phyloP scores from a whole-genome alignment of 2,113 vertebrate genomes.

The Chamaetylas fuelleborni region DNA sequence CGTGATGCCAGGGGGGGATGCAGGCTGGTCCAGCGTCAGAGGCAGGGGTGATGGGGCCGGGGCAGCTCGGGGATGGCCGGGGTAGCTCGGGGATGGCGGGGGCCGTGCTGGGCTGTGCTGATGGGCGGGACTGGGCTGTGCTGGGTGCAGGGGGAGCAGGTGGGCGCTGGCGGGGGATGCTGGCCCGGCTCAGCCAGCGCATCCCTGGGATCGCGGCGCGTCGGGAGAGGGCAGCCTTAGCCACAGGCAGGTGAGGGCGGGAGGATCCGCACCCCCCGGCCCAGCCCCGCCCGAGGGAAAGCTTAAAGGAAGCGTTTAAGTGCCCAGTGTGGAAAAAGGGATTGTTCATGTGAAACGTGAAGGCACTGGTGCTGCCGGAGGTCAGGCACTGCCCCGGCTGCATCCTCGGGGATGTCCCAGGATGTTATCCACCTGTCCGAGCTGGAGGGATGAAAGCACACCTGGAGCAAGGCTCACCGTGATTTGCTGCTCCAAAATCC shows the following conservation, averaged over 20 bases:
- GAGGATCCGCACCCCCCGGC: background rate
- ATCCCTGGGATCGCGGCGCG: background rate
- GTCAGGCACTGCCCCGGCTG: background rate
- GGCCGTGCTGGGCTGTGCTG: background rate
- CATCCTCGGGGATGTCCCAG: background rate
- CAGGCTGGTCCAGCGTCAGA: accelerated
- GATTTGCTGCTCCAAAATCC: background rate
- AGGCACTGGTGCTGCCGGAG: background rate
- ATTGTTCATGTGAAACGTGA: background rate
- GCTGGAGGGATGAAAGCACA: background rate
- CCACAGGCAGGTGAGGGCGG: background rate
- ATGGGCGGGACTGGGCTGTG: accelerated
- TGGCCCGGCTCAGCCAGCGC: accelerated
- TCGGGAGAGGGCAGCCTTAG: conserved; percentile 58
- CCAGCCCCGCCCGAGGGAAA: background rate
- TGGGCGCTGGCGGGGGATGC: background rate
- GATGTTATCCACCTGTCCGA: accelerated
- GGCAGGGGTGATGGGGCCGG: background rate
- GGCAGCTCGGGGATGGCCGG: accelerated
- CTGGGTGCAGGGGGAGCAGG: accelerated
- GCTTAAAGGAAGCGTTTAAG: background rate
- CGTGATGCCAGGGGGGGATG: accelerated
- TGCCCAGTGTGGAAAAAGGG: background rate
- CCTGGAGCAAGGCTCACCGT: background rate
- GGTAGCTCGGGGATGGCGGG: no score